Conservation (phyloP, 2,113 vertebrate genomes). For the Noturus placidus region DNA sequence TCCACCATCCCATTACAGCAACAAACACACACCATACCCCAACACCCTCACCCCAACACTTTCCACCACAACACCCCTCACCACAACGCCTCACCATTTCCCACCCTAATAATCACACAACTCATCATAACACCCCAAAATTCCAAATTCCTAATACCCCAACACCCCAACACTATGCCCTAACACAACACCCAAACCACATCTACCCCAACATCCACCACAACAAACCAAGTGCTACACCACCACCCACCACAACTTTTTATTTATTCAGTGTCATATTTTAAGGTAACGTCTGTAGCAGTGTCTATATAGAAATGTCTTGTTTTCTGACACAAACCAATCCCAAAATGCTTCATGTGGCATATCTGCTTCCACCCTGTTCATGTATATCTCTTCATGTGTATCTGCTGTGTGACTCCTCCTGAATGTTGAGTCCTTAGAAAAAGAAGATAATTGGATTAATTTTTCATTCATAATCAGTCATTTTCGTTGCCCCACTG, state of each 20-base stretch:
- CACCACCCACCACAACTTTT: background rate
- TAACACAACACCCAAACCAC: background rate
- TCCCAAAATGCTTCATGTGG: background rate
- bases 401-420: background rate
- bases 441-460: background rate
- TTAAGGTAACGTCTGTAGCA: background rate
- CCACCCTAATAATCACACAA: background rate
- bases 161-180: background rate
- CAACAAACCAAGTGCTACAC: background rate
- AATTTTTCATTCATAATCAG: slow-evolving; percentile 6
- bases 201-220: background rate
- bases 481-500: background rate
- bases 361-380: background rate
- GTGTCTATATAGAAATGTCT: background rate
- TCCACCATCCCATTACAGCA: no score
- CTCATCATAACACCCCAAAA: background rate
- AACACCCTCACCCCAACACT: background rate
- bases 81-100: background rate
- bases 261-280: background rate
- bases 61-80: background rate
- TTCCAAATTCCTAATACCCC: background rate
- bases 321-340: background rate
- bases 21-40: background rate
- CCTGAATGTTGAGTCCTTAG: background rate
- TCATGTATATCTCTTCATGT: background rate